Conservation (phyloP, 2,797 vertebrate species). For the Rhynchonycteris naso region DNA sequence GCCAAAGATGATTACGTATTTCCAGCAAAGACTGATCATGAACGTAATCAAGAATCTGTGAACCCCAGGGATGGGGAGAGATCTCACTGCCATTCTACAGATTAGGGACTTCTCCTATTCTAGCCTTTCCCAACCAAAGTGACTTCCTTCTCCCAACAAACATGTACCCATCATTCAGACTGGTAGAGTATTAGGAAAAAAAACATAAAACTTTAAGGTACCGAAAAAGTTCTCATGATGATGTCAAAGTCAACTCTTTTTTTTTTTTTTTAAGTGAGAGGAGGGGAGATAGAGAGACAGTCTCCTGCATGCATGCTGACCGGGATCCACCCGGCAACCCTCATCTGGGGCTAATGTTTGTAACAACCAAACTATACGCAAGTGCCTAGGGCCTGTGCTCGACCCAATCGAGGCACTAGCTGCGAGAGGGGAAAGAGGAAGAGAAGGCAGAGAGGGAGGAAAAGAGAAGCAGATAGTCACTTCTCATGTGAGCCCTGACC, state of each 20-base stretch:
- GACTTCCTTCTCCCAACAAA: not conserved
- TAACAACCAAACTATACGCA: too few species aligned
- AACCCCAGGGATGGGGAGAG: not conserved
- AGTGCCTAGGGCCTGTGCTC: too few species aligned
- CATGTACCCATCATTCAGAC: not conserved
- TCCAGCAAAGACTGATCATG: not conserved
- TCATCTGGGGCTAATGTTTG: too few species aligned
- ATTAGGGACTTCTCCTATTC: not conserved
- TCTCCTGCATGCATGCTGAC: not conserved
- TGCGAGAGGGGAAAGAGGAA: too few species aligned
- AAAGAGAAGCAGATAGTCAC: too few species aligned
- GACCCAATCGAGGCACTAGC: too few species aligned
- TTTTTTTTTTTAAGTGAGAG: not conserved
- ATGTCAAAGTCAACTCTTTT: not conserved
- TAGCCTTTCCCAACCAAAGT: not conserved
- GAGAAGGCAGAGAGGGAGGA: too few species aligned
- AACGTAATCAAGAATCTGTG: not conserved
- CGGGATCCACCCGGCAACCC: not conserved
- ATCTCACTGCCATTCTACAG: not conserved
- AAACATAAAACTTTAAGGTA: not conserved
- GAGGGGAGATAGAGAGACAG: not conserved
- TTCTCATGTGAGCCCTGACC: too few species aligned
- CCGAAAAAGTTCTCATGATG: not conserved
- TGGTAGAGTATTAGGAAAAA: not conserved
- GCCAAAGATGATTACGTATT: not conserved